phyloP scores from a whole-genome alignment of 2,797 vertebrate species.

The Lutjanus argentimaculatus region DNA sequence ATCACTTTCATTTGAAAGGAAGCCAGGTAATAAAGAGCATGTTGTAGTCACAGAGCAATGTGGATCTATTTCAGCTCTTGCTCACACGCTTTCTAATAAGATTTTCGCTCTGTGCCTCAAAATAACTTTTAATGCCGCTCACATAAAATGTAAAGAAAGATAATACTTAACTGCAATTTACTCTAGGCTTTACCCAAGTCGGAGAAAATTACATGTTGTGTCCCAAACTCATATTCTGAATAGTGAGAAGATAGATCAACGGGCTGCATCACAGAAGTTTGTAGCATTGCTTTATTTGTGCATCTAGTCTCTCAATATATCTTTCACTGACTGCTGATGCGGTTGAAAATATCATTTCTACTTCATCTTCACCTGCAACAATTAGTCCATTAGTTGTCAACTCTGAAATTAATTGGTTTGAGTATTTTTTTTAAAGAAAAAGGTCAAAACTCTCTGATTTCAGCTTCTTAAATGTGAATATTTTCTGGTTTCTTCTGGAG shows the following conservation, averaged over 20 bases:
- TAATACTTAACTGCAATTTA: neutral
- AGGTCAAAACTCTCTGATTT: too few species aligned
- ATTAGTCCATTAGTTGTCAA: too few species aligned
- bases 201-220: conserved; percentile 22
- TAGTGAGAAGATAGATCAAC: neutral
- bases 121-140: conserved; percentile 29
- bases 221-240: neutral
- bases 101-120: conserved; percentile 17
- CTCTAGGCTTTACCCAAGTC: neutral
- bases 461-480: too few species aligned
- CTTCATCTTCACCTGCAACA: neutral
- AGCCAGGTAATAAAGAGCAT: conserved; percentile 25
- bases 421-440: too few species aligned
- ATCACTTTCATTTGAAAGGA: conserved; percentile 30
- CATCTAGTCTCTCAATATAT: neutral
- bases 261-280: neutral
- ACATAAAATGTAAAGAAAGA: conserved; percentile 4
- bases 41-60: neutral
- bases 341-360: neutral
- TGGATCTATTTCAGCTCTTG: conserved; percentile 31
- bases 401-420: too few species aligned
- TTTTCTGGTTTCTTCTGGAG: too few species aligned
- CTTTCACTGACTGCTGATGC: neutral
- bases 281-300: neutral
- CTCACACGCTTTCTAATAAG: conserved; percentile 12